phyloP scores from a whole-genome alignment of 2,797 vertebrate species.

The Acanthornis magna region DNA sequence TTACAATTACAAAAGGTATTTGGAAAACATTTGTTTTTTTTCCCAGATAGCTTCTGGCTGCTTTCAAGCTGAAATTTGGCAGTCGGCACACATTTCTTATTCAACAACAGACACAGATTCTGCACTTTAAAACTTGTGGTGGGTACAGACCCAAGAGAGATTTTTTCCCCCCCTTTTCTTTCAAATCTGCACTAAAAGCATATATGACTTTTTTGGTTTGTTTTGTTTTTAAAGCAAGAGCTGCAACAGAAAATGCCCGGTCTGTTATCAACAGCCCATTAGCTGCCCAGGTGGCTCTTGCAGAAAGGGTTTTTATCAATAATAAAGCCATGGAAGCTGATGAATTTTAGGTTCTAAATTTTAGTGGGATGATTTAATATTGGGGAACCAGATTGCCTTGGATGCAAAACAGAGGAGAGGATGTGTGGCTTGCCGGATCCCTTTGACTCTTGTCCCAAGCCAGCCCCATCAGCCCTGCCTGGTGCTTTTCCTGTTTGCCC shows the following conservation, averaged over 20 bases:
- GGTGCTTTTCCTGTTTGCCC: not conserved
- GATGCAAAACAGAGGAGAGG: not conserved
- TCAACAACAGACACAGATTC: conserved; percentile 39
- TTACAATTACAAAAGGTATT: conserved; percentile 50
- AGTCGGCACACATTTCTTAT: conserved; percentile 5
- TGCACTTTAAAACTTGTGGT: conserved; percentile 37
- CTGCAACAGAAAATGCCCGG: not conserved
- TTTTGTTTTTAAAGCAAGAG: conserved; percentile 7
- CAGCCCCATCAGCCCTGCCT: not conserved
- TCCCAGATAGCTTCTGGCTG: conserved; percentile 29
- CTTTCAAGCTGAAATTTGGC: conserved; percentile 48
- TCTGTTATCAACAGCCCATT: not conserved
- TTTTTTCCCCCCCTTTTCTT: not conserved
- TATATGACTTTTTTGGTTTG: not conserved
- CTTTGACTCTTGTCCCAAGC: not conserved
- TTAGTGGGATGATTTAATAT: not conserved
- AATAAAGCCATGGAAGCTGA: not conserved
- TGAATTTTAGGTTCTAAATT: not conserved
- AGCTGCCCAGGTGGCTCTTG: not conserved
- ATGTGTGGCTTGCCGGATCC: not conserved
- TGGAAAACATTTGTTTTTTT: not conserved
- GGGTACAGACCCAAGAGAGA: conserved; percentile 9
- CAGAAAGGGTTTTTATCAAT: not conserved
- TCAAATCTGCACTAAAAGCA: not conserved
- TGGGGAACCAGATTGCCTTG: not conserved